These are phyloP conservation scores for Hemibagrus guttatus DNA, from an alignment of 2,797 vertebrate genomes.

Conservation along the genomic window DNA sequence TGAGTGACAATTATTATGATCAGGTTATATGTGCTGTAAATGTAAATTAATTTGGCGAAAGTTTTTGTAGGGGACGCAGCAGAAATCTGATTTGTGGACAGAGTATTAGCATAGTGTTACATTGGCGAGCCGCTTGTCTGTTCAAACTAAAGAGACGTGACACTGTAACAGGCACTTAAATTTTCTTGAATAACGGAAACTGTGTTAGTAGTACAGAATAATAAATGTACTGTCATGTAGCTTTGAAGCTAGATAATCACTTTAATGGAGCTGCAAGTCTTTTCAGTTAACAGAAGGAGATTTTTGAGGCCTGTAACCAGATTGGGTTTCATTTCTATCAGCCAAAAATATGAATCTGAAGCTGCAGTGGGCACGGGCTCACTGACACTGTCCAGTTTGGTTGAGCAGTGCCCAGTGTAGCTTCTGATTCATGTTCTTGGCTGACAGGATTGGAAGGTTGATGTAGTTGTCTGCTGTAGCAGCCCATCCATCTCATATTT, in stretches of 20 bases:
- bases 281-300: background rate
- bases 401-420: background rate
- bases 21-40: background rate
- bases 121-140: background rate
- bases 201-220: background rate
- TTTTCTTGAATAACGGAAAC: background rate
- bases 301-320: background rate
- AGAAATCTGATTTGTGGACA: background rate
- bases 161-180: background rate
- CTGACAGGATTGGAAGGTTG: background rate
- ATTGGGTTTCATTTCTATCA: background rate
- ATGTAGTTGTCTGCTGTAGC: background rate
- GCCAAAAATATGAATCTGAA: background rate
- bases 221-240: background rate
- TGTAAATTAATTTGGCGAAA: background rate
- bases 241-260: background rate
- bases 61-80: background rate
- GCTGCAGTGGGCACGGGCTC: background rate
- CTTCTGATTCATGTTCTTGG: background rate
- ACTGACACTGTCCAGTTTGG: background rate
- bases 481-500: background rate
- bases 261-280: background rate
- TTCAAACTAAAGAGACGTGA: conserved; percentile 11
- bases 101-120: conserved; percentile 2
- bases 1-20: background rate